phyloP scores from a whole-genome alignment of 2,797 vertebrate species.

The Phrynocephalus guinanensis region DNA sequence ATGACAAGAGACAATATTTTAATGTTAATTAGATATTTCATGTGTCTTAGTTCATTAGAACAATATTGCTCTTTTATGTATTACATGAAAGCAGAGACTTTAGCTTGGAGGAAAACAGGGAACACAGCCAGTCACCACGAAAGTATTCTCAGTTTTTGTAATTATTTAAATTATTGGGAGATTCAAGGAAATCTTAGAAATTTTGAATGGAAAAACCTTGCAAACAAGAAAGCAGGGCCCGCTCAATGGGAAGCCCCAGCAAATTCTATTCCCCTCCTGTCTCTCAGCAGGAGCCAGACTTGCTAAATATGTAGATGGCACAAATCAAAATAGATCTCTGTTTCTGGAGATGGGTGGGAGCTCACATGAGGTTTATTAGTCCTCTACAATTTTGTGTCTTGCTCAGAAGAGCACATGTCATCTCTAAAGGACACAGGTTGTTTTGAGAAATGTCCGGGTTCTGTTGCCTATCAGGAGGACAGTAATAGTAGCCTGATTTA shows the following conservation, averaged over 20 bases:
- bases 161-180: slow-evolving; percentile 79
- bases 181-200: slow-evolving; percentile 69
- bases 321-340: slow-evolving; percentile 29
- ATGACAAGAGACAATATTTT: slow-evolving; percentile 79
- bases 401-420: not conserved
- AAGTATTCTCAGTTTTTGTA: slow-evolving; percentile 63
- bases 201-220: slow-evolving; percentile 69
- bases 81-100: slow-evolving; percentile 77
- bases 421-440: too few species aligned
- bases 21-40: slow-evolving; percentile 81
- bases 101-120: slow-evolving; percentile 78
- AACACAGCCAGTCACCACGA: slow-evolving; percentile 63
- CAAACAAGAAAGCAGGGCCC: slow-evolving; percentile 53
- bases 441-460: not conserved
- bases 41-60: slow-evolving; percentile 79
- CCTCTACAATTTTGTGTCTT: not conserved
- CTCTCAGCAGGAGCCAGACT: slow-evolving; percentile 48
- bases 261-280: slow-evolving; percentile 32
- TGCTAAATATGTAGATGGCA: slow-evolving; percentile 48
- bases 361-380: not conserved
- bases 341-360: slow-evolving; percentile 30
- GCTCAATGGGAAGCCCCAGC: slow-evolving; percentile 48
- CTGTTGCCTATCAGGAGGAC: not conserved
- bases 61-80: slow-evolving; percentile 80
- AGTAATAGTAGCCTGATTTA: not conserved